phyloP scores from a whole-genome alignment of 2,888 invertebrate genomes.

The Arctia plantaginis region DNA sequence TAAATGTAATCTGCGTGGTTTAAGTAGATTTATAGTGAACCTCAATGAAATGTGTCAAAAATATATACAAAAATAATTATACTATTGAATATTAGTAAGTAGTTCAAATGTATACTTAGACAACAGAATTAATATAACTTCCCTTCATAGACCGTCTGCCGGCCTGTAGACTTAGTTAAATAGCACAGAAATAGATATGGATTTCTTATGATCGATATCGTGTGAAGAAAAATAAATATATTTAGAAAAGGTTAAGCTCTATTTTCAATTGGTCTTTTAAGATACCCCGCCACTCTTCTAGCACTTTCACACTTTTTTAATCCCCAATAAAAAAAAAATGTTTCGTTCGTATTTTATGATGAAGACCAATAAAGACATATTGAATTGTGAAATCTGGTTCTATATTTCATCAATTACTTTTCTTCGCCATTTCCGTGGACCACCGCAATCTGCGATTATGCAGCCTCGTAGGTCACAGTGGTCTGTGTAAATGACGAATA shows the following conservation, averaged over 20 bases:
- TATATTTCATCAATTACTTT: not conserved
- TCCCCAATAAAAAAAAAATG: not conserved
- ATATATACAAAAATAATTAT: not conserved
- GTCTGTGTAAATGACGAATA: conserved; percentile 1
- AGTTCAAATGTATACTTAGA: not conserved
- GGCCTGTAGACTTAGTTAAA: too few relatives aligned
- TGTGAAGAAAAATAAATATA: not conserved
- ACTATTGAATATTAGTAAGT: not conserved
- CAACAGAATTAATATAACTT: not conserved
- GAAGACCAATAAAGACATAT: not conserved
- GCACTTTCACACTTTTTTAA: not conserved
- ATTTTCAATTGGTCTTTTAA: not conserved
- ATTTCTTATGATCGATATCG: not conserved
- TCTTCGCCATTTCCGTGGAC: not conserved
- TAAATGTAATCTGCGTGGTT: not conserved
- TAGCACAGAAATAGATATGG: not conserved
- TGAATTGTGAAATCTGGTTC: not conserved
- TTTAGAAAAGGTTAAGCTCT: not conserved
- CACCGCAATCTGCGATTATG: not conserved
- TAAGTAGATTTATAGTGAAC: not conserved
- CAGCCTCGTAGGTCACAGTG: not conserved
- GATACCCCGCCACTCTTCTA: not conserved
- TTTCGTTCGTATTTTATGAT: not conserved
- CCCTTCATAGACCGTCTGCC: too few relatives aligned
- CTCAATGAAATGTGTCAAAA: not conserved